Conservation (phyloP, 1,140 invertebrate genomes). For the Cydia splendana region DNA sequence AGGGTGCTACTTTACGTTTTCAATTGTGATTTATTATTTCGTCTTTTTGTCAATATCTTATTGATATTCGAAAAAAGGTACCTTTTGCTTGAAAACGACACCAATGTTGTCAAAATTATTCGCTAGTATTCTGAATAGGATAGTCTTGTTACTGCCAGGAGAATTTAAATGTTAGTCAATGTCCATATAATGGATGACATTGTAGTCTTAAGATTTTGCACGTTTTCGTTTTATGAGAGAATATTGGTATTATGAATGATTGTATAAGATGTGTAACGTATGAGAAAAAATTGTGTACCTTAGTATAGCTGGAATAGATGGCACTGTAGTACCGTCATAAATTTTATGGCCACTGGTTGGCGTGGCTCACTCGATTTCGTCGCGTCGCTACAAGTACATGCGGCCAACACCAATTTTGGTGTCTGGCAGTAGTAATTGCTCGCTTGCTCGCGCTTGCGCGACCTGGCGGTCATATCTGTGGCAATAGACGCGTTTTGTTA, state of each 20-base stretch:
- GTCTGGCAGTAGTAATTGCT: too few relatives aligned
- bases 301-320: too few relatives aligned
- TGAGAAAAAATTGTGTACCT: too few relatives aligned
- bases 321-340: too few relatives aligned
- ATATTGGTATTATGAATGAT: slow-evolving; percentile 40
- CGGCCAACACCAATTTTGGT: too few relatives aligned
- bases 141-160: slow-evolving; percentile 49
- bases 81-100: not conserved
- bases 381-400: too few relatives aligned
- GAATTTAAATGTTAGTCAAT: slow-evolving; percentile 46
- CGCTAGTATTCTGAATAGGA: slow-evolving; percentile 41
- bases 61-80: not conserved
- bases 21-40: not conserved
- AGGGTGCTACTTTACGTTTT: not conserved
- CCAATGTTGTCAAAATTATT: slow-evolving; percentile 36
- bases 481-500: too few relatives aligned
- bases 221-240: slow-evolving; percentile 37
- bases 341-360: too few relatives aligned
- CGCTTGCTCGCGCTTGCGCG: too few relatives aligned
- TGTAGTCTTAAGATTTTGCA: slow-evolving; percentile 56
- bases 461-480: too few relatives aligned
- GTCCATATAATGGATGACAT: slow-evolving; percentile 65
- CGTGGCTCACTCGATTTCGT: too few relatives aligned
- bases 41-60: not conserved
- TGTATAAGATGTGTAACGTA: slow-evolving; percentile 24